Percentiles rank a stretch among this genome's conserved stretches.
These are phyloP conservation scores for Drosophila jambulina DNA, from an alignment of 1,140 invertebrate species.

Conservation along the genomic window DNA sequence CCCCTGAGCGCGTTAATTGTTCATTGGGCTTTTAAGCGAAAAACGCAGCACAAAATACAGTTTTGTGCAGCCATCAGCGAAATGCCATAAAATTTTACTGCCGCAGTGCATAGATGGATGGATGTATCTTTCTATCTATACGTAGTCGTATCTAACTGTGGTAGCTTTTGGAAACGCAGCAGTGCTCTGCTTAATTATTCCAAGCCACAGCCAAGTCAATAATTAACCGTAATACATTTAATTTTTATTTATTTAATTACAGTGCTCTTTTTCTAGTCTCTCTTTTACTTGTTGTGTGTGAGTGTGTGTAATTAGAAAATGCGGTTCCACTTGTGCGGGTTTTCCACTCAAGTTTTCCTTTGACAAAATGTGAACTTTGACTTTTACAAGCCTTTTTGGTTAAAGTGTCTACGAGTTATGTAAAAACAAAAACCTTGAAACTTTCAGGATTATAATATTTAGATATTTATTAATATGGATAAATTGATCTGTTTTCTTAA, in stretches of 20 bases:
- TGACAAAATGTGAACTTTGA: constrained; percentile 25
- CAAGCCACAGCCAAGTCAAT: constrained; percentile 31
- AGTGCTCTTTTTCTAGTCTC: constrained; percentile 26
- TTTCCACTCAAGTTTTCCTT: not conserved
- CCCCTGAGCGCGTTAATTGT: constrained; percentile 52
- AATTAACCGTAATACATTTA: constrained; percentile 65
- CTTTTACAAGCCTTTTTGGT: constrained; percentile 2
- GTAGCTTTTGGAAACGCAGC: constrained; percentile 47
- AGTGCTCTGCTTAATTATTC: constrained; percentile 58
- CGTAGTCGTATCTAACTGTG: constrained; percentile 16
- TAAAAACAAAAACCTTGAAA: not conserved
- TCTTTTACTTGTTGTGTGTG: constrained; percentile 9
- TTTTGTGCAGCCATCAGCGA: constrained; percentile 51
- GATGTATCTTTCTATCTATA: constrained; percentile 35
- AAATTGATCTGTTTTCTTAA: too few species aligned
- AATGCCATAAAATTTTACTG: constrained; percentile 48
- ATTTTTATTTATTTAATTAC: constrained; percentile 56
- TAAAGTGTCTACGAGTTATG: not conserved
- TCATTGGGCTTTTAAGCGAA: constrained; percentile 26
- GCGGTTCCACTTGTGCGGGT: constrained; percentile 11
- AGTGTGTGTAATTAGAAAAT: constrained; percentile 24
- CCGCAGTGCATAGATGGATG: constrained; percentile 9
- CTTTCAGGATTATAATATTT: not conserved
- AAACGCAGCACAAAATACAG: constrained; percentile 17
- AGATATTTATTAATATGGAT: too few species aligned